Evolutionary conservation across 2,888 invertebrate species (phyloP).

Genomic region (Eupithecia subfuscata): DNA sequence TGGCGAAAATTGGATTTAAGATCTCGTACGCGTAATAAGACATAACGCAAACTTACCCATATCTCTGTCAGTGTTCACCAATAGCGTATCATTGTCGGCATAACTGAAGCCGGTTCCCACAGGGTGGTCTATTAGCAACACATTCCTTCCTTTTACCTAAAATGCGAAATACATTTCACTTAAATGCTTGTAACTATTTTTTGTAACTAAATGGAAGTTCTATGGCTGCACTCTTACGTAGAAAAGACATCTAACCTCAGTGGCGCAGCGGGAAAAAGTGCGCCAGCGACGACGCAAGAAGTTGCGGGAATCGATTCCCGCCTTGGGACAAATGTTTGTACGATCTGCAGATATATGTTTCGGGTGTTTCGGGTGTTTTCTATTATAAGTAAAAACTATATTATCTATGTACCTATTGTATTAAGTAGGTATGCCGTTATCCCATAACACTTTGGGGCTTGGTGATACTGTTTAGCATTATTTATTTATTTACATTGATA

Average conservation of each 20-base stretch:
- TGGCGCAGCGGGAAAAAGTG: not conserved
- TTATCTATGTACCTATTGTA: not conserved
- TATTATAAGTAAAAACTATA: not conserved
- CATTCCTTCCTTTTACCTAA: conserved; percentile 89
- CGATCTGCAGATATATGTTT: not conserved
- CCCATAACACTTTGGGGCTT: too few species aligned
- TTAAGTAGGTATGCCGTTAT: too few species aligned
- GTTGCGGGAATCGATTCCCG: not conserved
- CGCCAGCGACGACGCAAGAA: too few species aligned
- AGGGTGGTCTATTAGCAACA: conserved; percentile 95
- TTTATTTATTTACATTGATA: not conserved
- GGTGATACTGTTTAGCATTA: not conserved
- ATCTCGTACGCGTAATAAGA: not conserved
- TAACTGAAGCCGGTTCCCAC: conserved; percentile 95
- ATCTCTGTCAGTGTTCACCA: conserved; percentile 66
- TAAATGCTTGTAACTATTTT: not conserved
- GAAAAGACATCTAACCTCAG: not conserved
- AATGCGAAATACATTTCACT: conserved; percentile 43
- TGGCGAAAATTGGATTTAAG: too few species aligned
- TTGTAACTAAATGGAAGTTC: not conserved
- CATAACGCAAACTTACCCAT: conserved; percentile 60
- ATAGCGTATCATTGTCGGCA: conserved; percentile 77
- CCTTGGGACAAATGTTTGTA: not conserved
- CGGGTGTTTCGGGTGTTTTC: not conserved
- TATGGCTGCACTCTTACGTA: not conserved